Evolutionary conservation across 1,140 invertebrate species (phyloP).

Genomic region (Cydia splendana): DNA sequence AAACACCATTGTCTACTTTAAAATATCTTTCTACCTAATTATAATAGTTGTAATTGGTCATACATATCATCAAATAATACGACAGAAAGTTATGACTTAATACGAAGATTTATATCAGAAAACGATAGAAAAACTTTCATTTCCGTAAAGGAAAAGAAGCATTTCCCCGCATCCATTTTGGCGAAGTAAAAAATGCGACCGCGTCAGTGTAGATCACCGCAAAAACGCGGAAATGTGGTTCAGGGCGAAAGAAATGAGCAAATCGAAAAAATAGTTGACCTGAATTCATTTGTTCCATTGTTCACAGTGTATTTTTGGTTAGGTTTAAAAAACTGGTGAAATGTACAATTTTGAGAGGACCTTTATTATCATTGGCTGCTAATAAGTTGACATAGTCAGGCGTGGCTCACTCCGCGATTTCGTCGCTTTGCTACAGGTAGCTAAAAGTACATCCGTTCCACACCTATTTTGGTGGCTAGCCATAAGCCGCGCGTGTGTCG

Average conservation of each 20-base stretch:
- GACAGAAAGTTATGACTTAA: neutral
- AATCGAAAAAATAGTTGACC: neutral
- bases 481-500: too few species aligned
- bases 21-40: neutral
- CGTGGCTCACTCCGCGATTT: too few species aligned
- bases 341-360: too few species aligned
- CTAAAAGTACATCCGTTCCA: too few species aligned
- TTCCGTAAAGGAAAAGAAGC: slow-evolving; percentile 7
- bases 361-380: too few species aligned
- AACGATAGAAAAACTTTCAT: slow-evolving; percentile 6
- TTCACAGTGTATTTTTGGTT: too few species aligned
- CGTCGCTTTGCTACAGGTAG: too few species aligned
- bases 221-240: slow-evolving; percentile 1
- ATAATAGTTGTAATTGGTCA: neutral
- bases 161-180: slow-evolving; percentile 1
- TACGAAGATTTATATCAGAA: neutral
- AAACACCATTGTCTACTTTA: neutral
- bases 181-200: slow-evolving; percentile 13
- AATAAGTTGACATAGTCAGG: too few species aligned
- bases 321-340: too few species aligned
- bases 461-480: too few species aligned
- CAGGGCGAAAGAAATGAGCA: neutral
- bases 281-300: neutral
- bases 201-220: neutral
- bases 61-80: neutral